Evolutionary conservation across 2,113 vertebrate genomes (phyloP).

Genomic region (Laticauda laticaudata): DNA sequence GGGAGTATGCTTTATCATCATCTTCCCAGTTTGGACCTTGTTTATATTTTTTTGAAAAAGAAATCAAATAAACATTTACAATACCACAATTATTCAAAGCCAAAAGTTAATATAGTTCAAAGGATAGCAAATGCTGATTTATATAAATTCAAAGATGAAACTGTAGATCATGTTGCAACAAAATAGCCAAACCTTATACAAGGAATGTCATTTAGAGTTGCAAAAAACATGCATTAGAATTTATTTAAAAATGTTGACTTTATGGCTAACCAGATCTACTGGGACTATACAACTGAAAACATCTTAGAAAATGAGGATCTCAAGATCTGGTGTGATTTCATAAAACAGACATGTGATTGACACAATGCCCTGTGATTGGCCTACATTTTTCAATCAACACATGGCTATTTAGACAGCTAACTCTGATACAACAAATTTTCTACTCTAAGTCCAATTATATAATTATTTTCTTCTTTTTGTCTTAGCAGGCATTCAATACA

Average conservation of each 20-base stretch:
- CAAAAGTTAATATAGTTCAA: not conserved
- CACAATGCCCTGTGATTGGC: not conserved
- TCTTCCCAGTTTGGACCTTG: not conserved
- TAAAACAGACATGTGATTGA: not conserved
- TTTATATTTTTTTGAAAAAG: not conserved
- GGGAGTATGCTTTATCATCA: not conserved
- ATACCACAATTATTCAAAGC: not conserved
- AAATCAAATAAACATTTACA: not conserved
- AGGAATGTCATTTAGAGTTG: not conserved
- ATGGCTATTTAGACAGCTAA: not conserved
- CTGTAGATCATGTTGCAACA: not conserved
- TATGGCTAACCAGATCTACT: not conserved
- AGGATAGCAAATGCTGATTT: not conserved
- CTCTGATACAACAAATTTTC: not conserved
- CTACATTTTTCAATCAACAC: not conserved
- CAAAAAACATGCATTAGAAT: not conserved
- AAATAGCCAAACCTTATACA: not conserved
- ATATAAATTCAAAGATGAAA: not conserved
- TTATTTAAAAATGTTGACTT: not conserved
- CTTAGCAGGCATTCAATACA: not conserved
- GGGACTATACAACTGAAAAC: not conserved
- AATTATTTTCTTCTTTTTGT: not conserved
- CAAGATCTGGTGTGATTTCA: not conserved
- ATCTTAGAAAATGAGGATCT: not conserved
- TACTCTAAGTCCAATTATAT: not conserved